Evolutionary conservation across 2,797 vertebrate species (phyloP).

Genomic region (Glyptemys insculpta): DNA sequence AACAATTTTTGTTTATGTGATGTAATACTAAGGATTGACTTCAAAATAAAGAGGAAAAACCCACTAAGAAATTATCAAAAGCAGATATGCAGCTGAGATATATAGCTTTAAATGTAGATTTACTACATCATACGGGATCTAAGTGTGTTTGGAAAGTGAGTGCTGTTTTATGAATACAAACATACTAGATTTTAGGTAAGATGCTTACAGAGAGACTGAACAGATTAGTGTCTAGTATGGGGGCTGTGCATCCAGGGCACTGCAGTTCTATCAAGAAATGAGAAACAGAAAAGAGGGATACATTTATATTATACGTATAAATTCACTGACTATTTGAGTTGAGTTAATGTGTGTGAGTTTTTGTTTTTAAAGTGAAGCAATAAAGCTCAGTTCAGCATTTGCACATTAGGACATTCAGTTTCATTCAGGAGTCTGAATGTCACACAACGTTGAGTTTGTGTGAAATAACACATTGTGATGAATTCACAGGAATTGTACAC

Average conservation of each 20-base stretch:
- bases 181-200: neutral
- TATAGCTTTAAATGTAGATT: rapidly evolving
- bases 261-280: rapidly evolving
- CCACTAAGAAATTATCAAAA: neutral
- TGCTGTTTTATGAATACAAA: neutral
- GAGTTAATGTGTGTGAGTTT: neutral
- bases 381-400: slow-evolving; percentile 6
- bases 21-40: neutral
- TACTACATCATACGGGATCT: neutral
- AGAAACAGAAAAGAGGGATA: neutral
- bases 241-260: neutral
- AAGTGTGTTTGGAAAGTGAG: neutral
- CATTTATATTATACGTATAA: neutral
- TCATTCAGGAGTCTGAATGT: slow-evolving; percentile 48
- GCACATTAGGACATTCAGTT: neutral
- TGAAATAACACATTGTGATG: slow-evolving; percentile 61
- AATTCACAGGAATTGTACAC: slow-evolving; percentile 54
- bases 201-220: neutral
- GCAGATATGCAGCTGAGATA: rapidly evolving
- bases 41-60: neutral
- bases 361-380: neutral
- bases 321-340: neutral
- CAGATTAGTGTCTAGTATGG: rapidly evolving
- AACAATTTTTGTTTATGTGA: neutral
- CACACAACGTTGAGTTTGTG: slow-evolving; percentile 53